phyloP scores from a whole-genome alignment of 1,140 invertebrate genomes.

The Drosophila leontia region DNA sequence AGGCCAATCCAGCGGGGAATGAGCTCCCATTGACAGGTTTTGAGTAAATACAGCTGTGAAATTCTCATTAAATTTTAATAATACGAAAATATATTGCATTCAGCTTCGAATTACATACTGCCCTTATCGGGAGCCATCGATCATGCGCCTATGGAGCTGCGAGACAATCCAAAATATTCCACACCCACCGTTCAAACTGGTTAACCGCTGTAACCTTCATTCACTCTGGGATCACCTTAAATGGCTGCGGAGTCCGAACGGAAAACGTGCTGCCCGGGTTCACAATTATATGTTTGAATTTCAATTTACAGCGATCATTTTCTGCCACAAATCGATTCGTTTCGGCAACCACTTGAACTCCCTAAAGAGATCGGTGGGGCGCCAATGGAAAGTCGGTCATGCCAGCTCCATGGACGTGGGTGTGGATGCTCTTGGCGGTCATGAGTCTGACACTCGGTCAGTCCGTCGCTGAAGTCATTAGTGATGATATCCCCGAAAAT shows the following conservation, averaged over 20 bases:
- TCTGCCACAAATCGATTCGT: slow-evolving; percentile 55
- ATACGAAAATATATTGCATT: not conserved
- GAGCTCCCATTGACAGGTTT: not conserved
- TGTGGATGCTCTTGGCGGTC: slow-evolving; percentile 50
- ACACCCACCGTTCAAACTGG: slow-evolving; percentile 41
- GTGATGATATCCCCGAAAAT: not conserved
- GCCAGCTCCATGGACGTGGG: slow-evolving; percentile 35
- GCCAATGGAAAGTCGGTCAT: slow-evolving; percentile 44
- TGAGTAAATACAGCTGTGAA: slow-evolving; percentile 25
- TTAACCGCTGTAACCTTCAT: slow-evolving; percentile 38
- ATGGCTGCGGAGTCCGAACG: slow-evolving; percentile 18
- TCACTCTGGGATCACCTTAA: slow-evolving; percentile 18
- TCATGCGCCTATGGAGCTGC: slow-evolving; percentile 14
- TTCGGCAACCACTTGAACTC: slow-evolving; percentile 24
- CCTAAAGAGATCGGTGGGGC: slow-evolving; percentile 19
- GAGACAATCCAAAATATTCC: slow-evolving; percentile 25
- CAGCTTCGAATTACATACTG: slow-evolving; percentile 4
- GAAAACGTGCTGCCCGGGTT: slow-evolving; percentile 40
- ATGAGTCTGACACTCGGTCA: slow-evolving; percentile 19
- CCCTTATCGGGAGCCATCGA: slow-evolving; percentile 13
- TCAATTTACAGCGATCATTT: slow-evolving; percentile 60
- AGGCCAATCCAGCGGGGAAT: slow-evolving; percentile 1
- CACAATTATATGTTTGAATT: slow-evolving; percentile 61
- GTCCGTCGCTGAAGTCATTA: not conserved
- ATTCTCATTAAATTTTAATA: not conserved